Conservation (phyloP, 2,888 invertebrate genomes). For the Volucella zonaria region DNA sequence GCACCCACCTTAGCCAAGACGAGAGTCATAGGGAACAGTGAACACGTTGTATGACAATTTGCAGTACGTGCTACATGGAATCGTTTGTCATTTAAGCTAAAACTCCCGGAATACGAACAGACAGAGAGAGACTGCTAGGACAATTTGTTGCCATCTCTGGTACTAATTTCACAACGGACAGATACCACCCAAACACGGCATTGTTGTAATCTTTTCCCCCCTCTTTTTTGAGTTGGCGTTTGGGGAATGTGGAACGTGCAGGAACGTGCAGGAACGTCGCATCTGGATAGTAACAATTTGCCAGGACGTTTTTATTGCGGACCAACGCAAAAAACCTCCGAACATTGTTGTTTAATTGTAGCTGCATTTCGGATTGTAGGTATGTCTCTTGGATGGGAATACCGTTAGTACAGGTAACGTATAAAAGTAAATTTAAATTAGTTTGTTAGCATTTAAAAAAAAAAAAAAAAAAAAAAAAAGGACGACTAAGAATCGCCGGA, state of each 20-base stretch:
- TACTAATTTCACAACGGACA: conserved; percentile 35
- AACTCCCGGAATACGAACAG: conserved; percentile 14
- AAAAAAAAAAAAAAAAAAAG: too few species aligned
- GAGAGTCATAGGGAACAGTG: conserved; percentile 12
- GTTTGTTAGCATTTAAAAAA: conserved; percentile 18
- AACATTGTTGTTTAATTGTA: conserved; percentile 66
- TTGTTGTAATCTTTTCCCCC: conserved; percentile 27
- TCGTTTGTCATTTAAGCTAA: conserved; percentile 38
- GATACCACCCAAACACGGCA: not conserved
- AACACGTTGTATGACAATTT: conserved; percentile 66
- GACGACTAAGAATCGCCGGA: conserved; percentile 20
- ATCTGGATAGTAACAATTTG: conserved; percentile 52
- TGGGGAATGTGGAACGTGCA: conserved; percentile 32
- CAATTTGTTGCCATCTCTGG: conserved; percentile 59
- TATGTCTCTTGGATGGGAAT: not conserved
- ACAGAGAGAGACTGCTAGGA: conserved; percentile 35
- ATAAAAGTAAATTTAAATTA: conserved; percentile 58
- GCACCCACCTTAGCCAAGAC: not conserved
- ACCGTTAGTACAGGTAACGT: conserved; percentile 17
- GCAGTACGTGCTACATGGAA: conserved; percentile 62
- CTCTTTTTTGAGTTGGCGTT: conserved; percentile 5
- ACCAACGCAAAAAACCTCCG: conserved; percentile 47
- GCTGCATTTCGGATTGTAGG: not conserved
- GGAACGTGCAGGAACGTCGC: conserved; percentile 42
- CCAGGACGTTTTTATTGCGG: conserved; percentile 56